Evolutionary conservation across 2,888 invertebrate species (phyloP).

Genomic region (Andrena flavipes): DNA sequence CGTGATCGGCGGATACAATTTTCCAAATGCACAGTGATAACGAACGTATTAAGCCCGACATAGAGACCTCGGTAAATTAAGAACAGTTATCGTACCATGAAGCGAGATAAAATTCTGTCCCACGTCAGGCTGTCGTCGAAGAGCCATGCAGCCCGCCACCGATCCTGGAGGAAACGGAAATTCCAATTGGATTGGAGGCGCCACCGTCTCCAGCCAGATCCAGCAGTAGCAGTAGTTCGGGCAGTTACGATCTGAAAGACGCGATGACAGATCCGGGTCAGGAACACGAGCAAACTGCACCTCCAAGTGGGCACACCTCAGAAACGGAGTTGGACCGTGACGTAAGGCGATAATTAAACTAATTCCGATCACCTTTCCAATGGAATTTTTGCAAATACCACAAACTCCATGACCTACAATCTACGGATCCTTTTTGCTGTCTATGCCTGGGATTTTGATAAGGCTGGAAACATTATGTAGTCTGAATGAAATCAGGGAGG

Average conservation of each 20-base stretch:
- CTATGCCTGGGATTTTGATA: too few species aligned
- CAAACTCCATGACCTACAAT: neutral
- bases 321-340: conserved; percentile 79
- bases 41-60: too few species aligned
- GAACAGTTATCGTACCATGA: neutral
- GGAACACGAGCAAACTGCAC: conserved; percentile 72
- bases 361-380: conserved; percentile 12
- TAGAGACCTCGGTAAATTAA: too few species aligned
- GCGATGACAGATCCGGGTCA: conserved; percentile 78
- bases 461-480: too few species aligned
- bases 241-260: conserved; percentile 83
- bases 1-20: too few species aligned
- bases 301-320: conserved; percentile 75
- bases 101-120: conserved; percentile 7
- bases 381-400: neutral
- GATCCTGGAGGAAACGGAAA: conserved; percentile 79
- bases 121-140: conserved; percentile 79
- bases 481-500: too few species aligned
- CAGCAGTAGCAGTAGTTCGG: conserved; percentile 83
- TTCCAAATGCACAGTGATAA: too few species aligned
- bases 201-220: conserved; percentile 80
- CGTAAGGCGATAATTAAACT: conserved; percentile 66
- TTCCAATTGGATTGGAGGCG: conserved; percentile 71
- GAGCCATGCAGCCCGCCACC: conserved; percentile 80
- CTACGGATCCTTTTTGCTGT: too few species aligned